Conservation (phyloP, 35 echinoderm and acorn worm species). For the Ptychodera flava region DNA sequence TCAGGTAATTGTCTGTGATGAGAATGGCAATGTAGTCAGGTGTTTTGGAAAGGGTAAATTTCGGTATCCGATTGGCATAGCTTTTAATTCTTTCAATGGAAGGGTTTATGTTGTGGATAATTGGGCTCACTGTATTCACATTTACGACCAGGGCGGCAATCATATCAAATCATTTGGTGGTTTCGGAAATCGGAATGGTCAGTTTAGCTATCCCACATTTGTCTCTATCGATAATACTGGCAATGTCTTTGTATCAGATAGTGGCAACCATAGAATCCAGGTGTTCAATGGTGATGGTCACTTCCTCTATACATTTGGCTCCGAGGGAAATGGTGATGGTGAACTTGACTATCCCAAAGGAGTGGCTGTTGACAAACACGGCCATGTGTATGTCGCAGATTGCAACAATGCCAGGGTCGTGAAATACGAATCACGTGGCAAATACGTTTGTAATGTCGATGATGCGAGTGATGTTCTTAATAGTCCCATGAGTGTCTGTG, state of each 20-base stretch:
- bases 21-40: background rate
- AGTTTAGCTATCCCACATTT: background rate
- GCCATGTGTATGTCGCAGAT: background rate
- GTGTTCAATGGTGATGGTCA: background rate
- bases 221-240: background rate
- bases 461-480: background rate
- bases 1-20: background rate
- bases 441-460: background rate
- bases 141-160: background rate
- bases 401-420: background rate
- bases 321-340: background rate
- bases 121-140: background rate
- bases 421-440: background rate
- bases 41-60: background rate
- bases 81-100: background rate
- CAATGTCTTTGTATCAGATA: slow-evolving; percentile 22
- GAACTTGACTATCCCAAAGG: background rate
- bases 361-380: background rate
- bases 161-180: background rate
- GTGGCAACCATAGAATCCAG: background rate
- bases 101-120: background rate
- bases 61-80: background rate
- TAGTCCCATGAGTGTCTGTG: background rate
- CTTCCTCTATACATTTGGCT: background rate
- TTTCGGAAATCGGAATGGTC: background rate